These are phyloP conservation scores for Pampusana beccarii DNA, from an alignment of 2,113 vertebrate genomes.

Conservation along the genomic window DNA sequence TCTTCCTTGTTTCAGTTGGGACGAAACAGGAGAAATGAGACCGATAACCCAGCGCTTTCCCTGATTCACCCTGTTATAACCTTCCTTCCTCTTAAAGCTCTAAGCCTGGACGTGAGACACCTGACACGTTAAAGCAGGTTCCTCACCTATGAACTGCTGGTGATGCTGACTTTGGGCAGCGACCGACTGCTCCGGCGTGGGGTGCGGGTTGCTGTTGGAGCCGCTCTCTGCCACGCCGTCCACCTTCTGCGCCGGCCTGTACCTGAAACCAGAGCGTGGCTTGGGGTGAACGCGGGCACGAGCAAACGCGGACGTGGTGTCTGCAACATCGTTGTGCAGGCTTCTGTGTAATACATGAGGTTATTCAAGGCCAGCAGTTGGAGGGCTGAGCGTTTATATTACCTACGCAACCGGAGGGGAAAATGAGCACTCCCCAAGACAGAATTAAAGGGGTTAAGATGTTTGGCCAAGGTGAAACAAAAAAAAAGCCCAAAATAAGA, in stretches of 20 bases:
- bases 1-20: not conserved
- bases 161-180: slow-evolving; percentile 95
- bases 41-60: not conserved
- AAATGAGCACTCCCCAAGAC: not conserved
- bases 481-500: not conserved
- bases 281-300: not conserved
- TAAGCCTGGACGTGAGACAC: not conserved
- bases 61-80: not conserved
- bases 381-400: not conserved
- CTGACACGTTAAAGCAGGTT: not conserved
- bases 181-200: slow-evolving; percentile 87
- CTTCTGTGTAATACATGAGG: too few species aligned
- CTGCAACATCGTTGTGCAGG: too few species aligned
- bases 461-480: not conserved
- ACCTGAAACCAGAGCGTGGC: slow-evolving; percentile 65
- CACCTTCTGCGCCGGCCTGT: slow-evolving; percentile 91
- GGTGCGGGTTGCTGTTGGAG: slow-evolving; percentile 80
- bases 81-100: not conserved
- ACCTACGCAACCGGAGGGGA: not conserved
- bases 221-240: slow-evolving; percentile 85
- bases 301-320: fast-evolving
- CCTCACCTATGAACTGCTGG: slow-evolving; percentile 95
- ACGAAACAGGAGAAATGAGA: not conserved
- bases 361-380: not conserved
- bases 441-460: not conserved